Conservation (phyloP, 2,797 vertebrate genomes). For the Gila robusta region DNA sequence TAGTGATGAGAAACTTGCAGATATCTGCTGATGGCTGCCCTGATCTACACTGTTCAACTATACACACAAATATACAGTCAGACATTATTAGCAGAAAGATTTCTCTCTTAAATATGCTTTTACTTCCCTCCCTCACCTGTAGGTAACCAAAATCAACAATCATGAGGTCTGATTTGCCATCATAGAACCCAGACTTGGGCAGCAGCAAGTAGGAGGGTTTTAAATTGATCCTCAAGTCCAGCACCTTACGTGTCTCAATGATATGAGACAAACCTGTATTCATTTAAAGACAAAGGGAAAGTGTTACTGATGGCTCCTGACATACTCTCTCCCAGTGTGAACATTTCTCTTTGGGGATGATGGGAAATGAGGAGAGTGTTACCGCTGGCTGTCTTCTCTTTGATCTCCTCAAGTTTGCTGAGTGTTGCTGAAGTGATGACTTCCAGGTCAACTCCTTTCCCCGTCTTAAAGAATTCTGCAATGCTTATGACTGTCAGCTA, state of each 20-base stretch:
- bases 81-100: neutral
- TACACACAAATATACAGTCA: slow-evolving; percentile 41
- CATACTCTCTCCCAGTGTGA: neutral
- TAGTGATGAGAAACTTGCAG: slow-evolving; percentile 83
- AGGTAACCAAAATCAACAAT: slow-evolving; percentile 94
- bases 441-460: slow-evolving; percentile 89
- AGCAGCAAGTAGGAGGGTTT: slow-evolving; percentile 93
- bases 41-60: slow-evolving; percentile 90
- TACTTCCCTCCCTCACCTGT: slow-evolving; percentile 75
- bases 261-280: slow-evolving; percentile 88
- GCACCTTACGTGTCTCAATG: slow-evolving; percentile 92
- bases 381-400: slow-evolving; percentile 93
- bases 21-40: slow-evolving; percentile 68
- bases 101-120: neutral
- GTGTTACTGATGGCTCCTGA: neutral
- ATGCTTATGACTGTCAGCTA: slow-evolving; percentile 91
- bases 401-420: slow-evolving; percentile 95
- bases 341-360: neutral
- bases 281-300: neutral
- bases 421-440: slow-evolving; percentile 91
- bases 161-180: slow-evolving; percentile 82
- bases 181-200: slow-evolving; percentile 88
- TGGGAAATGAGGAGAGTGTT: neutral
- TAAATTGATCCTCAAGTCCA: slow-evolving; percentile 90
- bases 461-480: slow-evolving; percentile 90